These are phyloP conservation scores for Parazoanthus darwini DNA, from an alignment of 92 coral and sea anemone species.

Conservation along the genomic window DNA sequence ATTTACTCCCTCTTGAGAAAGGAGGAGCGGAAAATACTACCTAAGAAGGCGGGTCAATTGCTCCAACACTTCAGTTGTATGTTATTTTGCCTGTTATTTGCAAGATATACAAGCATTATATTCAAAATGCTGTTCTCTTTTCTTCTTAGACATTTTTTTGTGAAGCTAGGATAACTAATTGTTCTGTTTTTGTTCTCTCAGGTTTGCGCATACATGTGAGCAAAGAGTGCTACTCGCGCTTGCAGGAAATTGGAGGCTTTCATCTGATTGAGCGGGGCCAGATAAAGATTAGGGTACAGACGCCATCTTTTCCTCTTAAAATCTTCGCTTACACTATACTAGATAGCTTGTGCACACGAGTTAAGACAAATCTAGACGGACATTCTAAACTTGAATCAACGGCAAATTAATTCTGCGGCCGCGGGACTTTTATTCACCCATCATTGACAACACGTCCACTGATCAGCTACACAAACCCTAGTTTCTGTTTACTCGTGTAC, in stretches of 20 bases:
- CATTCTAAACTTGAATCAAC: too few relatives aligned
- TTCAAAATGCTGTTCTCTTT: too few relatives aligned
- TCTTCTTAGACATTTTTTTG: background rate
- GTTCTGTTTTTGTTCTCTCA: background rate
- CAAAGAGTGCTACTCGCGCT: conserved; percentile 60
- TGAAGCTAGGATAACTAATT: background rate
- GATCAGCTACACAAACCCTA: too few relatives aligned
- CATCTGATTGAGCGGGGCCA: conserved; percentile 77
- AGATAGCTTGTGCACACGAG: background rate
- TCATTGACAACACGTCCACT: too few relatives aligned
- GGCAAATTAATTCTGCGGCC: too few relatives aligned
- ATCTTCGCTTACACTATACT: background rate
- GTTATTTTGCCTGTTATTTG: background rate
- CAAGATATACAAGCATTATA: too few relatives aligned
- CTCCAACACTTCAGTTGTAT: background rate
- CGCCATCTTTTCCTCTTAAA: background rate
- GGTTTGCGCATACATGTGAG: conserved; percentile 79
- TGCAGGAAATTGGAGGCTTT: conserved; percentile 74
- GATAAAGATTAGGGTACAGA: conserved; percentile 67
- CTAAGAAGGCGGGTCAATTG: too few relatives aligned
- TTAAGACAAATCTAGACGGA: too few relatives aligned
- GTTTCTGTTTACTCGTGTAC: too few relatives aligned
- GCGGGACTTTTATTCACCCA: too few relatives aligned
- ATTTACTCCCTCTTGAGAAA: too few relatives aligned
- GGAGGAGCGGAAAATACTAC: too few relatives aligned